Conservation (phyloP, 2,888 invertebrate species). For the Magallana nippona region DNA sequence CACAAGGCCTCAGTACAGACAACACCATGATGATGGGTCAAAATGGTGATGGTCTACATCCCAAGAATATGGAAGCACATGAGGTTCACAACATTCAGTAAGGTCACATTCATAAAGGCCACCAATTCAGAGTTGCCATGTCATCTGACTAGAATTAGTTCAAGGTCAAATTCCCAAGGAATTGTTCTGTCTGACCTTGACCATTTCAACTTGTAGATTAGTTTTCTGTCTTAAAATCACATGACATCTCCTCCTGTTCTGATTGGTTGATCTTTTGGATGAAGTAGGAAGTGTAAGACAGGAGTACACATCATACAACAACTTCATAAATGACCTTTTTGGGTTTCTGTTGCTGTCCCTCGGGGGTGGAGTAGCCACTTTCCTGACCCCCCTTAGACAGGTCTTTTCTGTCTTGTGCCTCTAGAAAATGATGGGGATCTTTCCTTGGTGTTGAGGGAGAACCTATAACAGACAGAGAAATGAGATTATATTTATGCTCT, state of each 20-base stretch:
- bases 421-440: constrained; percentile 66
- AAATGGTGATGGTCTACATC: constrained; percentile 12
- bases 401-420: constrained; percentile 63
- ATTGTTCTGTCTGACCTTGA: constrained; percentile 2
- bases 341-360: constrained; percentile 71
- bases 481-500: background rate
- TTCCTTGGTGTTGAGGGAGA: constrained; percentile 67
- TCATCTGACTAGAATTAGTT: constrained; percentile 29
- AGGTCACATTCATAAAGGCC: constrained; percentile 30
- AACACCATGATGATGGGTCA: constrained; percentile 22
- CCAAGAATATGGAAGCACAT: constrained; percentile 27
- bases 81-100: constrained; percentile 21
- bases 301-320: constrained; percentile 71
- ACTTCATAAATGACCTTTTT: constrained; percentile 79
- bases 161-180: constrained; percentile 20
- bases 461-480: constrained; percentile 52
- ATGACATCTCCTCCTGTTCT: constrained; percentile 12
- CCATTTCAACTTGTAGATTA: constrained; percentile 1
- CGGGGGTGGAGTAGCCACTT: constrained; percentile 72
- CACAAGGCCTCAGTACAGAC: constrained; percentile 4
- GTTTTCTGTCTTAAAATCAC: constrained; percentile 2
- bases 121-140: constrained; percentile 33
- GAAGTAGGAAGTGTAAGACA: constrained; percentile 19
- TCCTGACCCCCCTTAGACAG: constrained; percentile 67
- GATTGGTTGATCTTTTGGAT: constrained; percentile 28